phyloP scores from a whole-genome alignment of 2,113 vertebrate species.

The Capra hircus region DNA sequence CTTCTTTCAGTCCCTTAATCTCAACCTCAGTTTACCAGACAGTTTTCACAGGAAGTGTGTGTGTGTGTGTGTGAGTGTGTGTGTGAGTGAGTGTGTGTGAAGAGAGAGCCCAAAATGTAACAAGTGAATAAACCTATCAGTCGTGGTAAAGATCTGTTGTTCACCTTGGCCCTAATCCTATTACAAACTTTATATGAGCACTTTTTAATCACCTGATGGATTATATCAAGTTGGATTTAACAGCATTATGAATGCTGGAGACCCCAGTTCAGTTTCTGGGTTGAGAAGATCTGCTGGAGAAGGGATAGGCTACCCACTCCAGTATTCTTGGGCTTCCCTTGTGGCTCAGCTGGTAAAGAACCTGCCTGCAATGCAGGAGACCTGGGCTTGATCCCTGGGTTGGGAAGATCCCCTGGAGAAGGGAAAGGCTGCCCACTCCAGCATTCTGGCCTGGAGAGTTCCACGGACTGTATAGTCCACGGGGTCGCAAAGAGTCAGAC shows the following conservation, averaged over 20 bases:
- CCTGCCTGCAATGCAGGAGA: neutral
- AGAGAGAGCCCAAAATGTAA: neutral
- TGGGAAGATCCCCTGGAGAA: neutral
- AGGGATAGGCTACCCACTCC: neutral
- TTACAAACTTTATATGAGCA: neutral
- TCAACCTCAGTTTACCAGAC: neutral
- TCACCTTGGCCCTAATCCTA: neutral
- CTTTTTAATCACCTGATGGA: neutral
- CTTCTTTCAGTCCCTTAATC: neutral
- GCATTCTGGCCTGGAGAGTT: neutral
- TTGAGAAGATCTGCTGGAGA: neutral
- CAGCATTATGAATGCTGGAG: neutral
- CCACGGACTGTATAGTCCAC: rapidly evolving
- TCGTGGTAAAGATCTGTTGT: neutral
- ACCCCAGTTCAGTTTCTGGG: neutral
- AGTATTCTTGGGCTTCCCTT: neutral
- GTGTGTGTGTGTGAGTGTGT: neutral
- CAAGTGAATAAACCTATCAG: neutral
- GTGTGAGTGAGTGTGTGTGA: neutral
- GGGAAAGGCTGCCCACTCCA: neutral
- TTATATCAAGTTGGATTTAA: neutral
- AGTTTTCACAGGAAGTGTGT: neutral
- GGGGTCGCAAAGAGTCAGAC: neutral
- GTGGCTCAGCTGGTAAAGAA: neutral
- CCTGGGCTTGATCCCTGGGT: neutral